phyloP scores from a whole-genome alignment of 2,113 vertebrate species.

The Dendropsophus ebraccatus region DNA sequence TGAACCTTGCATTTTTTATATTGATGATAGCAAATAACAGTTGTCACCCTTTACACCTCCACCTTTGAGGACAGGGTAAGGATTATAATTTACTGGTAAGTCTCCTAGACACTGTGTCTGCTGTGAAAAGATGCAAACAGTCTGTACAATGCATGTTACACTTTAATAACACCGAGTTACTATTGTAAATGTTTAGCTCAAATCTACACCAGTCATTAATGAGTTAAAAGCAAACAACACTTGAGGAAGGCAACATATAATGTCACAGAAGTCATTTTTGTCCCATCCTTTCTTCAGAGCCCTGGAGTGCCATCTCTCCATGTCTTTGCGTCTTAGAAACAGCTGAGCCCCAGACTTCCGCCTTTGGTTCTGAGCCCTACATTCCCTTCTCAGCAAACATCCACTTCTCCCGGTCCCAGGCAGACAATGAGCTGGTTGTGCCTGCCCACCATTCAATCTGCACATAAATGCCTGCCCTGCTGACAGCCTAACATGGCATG shows the following conservation, averaged over 20 bases:
- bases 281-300: constrained; percentile 14
- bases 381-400: constrained; percentile 29
- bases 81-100: no score
- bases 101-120: no score
- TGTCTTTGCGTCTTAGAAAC: constrained; percentile 23
- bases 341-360: constrained; percentile 46
- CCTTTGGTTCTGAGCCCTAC: constrained; percentile 15
- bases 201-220: neutral
- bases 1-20: no score
- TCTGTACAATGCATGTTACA: no score
- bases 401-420: neutral
- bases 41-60: no score
- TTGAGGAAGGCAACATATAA: neutral
- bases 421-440: constrained; percentile 21
- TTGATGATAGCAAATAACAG: no score
- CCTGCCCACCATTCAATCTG: neutral
- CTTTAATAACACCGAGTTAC: no score
- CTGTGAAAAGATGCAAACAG: neutral
- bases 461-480: neutral
- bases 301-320: constrained; percentile 22
- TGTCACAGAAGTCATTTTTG: neutral
- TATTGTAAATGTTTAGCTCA: no score
- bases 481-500: neutral
- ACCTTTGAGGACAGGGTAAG: neutral
- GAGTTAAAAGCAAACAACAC: constrained; percentile 21